phyloP scores from a whole-genome alignment of 2,113 vertebrate species.

The Trogon melanurus region DNA sequence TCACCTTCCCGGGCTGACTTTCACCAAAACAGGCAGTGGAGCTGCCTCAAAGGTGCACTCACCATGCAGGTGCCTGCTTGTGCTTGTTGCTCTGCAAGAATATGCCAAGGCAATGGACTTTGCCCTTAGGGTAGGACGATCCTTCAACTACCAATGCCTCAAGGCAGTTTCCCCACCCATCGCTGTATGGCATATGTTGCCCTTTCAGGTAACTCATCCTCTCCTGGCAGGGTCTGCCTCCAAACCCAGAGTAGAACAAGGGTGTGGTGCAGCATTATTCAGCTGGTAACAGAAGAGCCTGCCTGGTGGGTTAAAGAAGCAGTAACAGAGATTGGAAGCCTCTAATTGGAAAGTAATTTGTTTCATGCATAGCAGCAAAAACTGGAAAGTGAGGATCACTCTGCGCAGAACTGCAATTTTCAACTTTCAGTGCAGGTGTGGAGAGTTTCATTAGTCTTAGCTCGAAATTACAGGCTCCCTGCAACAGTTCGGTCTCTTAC shows the following conservation, averaged over 20 bases:
- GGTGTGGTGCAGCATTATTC: neutral
- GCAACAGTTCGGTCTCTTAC: neutral
- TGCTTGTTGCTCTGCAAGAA: neutral
- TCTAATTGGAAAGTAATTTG: neutral
- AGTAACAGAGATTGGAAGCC: neutral
- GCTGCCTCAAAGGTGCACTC: neutral
- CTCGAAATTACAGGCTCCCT: neutral
- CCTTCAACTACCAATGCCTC: neutral
- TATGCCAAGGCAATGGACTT: neutral
- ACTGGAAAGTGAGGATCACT: neutral
- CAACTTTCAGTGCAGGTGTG: neutral
- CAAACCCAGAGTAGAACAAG: neutral
- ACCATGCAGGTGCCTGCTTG: neutral
- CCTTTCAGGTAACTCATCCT: neutral
- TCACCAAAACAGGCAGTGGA: neutral
- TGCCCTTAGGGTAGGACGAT: neutral
- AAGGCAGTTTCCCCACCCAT: neutral
- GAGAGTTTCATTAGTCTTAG: neutral
- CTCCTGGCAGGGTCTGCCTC: neutral
- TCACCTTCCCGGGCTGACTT: neutral
- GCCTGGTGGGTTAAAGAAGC: neutral
- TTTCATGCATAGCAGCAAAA: neutral
- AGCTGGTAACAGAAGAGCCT: neutral
- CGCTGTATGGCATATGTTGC: neutral
- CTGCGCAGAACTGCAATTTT: neutral